Percentiles rank a stretch among this genome's conserved stretches.
Conservation (phyloP, 2,888 invertebrate genomes). For the Drosophila neotestacea region DNA sequence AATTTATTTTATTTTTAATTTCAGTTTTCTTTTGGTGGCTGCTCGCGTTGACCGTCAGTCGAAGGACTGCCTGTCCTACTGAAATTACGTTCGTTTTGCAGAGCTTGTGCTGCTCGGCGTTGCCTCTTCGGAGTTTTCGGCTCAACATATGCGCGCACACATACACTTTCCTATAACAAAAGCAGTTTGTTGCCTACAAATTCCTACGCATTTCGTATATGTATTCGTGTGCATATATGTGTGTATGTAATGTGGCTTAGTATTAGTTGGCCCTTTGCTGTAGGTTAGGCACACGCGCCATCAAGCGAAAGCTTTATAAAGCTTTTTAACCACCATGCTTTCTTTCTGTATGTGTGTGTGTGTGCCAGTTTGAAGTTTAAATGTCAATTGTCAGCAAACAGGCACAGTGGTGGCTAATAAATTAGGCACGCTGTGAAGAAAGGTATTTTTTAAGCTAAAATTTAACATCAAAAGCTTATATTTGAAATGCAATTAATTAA, state of each 20-base stretch:
- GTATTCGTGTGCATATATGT: conserved; percentile 25
- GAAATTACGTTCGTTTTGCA: conserved; percentile 70
- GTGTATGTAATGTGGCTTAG: conserved; percentile 19
- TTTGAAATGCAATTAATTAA: not conserved
- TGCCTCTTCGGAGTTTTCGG: conserved; percentile 62
- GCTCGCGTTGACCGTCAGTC: conserved; percentile 84
- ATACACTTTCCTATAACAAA: conserved; percentile 26
- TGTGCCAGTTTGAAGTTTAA: conserved; percentile 55
- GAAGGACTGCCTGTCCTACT: conserved; percentile 85
- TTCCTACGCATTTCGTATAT: conserved; percentile 69
- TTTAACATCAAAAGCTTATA: not conserved
- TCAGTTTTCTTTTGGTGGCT: conserved; percentile 53
- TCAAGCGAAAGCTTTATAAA: conserved; percentile 56
- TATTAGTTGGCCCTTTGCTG: conserved; percentile 45
- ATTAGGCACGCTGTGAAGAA: not conserved
- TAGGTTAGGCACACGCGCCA: conserved; percentile 76
- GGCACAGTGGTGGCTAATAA: conserved; percentile 43
- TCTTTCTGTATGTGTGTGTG: conserved; percentile 15
- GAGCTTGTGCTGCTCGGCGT: conserved; percentile 46
- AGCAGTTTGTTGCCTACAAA: conserved; percentile 63
- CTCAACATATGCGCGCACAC: conserved; percentile 28
- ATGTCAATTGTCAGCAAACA: conserved; percentile 51
- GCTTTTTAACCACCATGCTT: conserved; percentile 52
- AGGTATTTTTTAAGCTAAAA: too few relatives aligned
- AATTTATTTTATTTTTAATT: not conserved